Evolutionary conservation across 1,140 invertebrate genomes (phyloP).

Genomic region (Geopemphigus sp.): DNA sequence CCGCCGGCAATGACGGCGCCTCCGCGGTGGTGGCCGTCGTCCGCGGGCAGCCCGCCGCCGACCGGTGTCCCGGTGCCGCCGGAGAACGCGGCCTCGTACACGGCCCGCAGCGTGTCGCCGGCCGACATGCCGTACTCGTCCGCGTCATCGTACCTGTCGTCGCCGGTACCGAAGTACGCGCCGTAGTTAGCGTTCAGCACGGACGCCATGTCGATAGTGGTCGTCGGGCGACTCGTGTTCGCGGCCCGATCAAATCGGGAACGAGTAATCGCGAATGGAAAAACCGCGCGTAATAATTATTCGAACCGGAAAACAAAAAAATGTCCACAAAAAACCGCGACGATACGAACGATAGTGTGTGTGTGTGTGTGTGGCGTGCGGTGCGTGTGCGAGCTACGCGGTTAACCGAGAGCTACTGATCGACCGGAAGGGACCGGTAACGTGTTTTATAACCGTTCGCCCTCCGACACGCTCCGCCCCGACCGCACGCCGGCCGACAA

Average conservation of each 20-base stretch:
- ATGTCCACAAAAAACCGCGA: neutral
- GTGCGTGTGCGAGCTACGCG: neutral
- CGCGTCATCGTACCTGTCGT: neutral
- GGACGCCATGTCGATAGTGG: constrained; percentile 1
- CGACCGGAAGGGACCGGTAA: constrained; percentile 42
- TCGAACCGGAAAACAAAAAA: neutral
- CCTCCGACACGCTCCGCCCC: constrained; percentile 29
- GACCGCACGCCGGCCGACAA: constrained; percentile 10
- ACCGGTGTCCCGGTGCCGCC: neutral
- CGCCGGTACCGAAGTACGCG: neutral
- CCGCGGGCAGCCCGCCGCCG: neutral
- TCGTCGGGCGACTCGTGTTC: neutral
- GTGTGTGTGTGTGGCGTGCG: neutral
- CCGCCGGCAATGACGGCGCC: neutral
- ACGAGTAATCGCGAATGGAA: neutral
- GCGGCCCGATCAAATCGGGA: neutral
- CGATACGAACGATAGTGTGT: too few species aligned
- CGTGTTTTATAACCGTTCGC: constrained; percentile 40
- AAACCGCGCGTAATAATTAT: neutral
- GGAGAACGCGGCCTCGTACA: constrained; percentile 32
- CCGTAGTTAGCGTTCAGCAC: constrained; percentile 37
- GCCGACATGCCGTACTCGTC: constrained; percentile 15
- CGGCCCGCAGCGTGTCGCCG: constrained; percentile 27
- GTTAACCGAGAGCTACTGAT: constrained; percentile 29
- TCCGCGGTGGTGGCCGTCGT: neutral